Conservation (phyloP, 37 sponge, comb jelly and placozoan species). For the Bolinopsis microptera region DNA sequence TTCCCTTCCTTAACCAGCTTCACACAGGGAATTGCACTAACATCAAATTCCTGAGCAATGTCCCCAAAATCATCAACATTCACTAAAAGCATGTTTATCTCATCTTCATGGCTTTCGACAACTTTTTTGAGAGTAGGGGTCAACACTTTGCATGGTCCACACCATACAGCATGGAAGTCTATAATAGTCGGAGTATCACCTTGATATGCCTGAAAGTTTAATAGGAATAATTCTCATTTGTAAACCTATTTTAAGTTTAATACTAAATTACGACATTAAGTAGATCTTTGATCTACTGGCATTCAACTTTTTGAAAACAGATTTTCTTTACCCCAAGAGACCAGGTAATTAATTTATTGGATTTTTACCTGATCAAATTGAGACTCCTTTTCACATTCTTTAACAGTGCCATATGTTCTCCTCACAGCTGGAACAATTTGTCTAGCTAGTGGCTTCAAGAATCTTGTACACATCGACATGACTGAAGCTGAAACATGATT, state of each 20-base stretch:
- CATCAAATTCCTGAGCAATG: conserved; percentile 40
- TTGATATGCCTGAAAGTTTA: conserved; percentile 40
- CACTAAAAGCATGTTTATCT: conserved; percentile 21
- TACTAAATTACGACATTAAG: no score
- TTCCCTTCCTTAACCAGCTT: conserved; percentile 38
- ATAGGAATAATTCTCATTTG: no score
- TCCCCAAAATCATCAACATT: conserved; percentile 62
- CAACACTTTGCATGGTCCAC: conserved; percentile 58
- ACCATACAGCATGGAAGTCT: conserved; percentile 58
- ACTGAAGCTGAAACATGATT: no score
- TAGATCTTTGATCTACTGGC: no score
- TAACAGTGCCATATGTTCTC: background rate
- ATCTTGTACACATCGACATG: background rate
- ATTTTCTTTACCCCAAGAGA: no score
- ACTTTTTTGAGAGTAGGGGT: conserved; percentile 37
- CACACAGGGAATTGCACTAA: conserved; percentile 59
- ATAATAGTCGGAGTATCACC: conserved; percentile 8
- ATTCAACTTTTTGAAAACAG: no score
- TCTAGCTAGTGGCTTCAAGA: background rate
- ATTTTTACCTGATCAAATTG: background rate
- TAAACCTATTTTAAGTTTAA: no score
- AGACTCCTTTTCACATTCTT: background rate
- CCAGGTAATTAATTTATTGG: no score
- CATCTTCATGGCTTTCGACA: background rate
- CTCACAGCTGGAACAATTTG: background rate